These are phyloP conservation scores for Procambarus virginalis DNA, from an alignment of 1,140 invertebrate species.

Conservation along the genomic window DNA sequence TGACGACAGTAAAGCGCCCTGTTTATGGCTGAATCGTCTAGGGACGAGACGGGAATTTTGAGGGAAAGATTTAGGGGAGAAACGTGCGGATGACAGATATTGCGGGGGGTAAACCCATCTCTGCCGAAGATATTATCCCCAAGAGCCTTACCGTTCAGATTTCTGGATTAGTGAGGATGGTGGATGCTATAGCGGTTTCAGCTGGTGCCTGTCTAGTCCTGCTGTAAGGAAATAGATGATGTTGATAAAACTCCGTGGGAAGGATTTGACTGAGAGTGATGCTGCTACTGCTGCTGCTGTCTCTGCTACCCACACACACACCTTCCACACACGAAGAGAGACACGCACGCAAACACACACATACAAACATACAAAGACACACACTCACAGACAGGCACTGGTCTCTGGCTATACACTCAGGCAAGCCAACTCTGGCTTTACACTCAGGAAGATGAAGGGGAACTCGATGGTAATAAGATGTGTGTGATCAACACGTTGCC, in stretches of 20 bases:
- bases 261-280: background rate
- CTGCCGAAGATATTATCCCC: background rate
- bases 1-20: background rate
- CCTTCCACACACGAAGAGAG: too few relatives aligned
- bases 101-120: slow-evolving; percentile 8
- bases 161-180: slow-evolving; percentile 3
- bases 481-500: too few relatives aligned
- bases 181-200: background rate
- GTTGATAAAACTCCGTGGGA: too few relatives aligned
- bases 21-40: slow-evolving; percentile 4
- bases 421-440: too few relatives aligned
- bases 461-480: too few relatives aligned
- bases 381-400: too few relatives aligned
- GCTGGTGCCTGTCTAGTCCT: background rate
- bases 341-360: too few relatives aligned
- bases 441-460: too few relatives aligned
- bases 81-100: slow-evolving; percentile 5
- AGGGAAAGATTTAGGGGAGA: slow-evolving; percentile 9
- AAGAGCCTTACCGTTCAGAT: background rate
- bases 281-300: background rate
- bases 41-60: slow-evolving; percentile 3
- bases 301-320: background rate
- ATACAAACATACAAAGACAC: too few relatives aligned
- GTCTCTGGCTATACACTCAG: too few relatives aligned
- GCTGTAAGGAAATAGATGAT: too few relatives aligned